These are phyloP conservation scores for Amyelois transitella DNA, from an alignment of 1,140 invertebrate genomes.

Conservation along the genomic window DNA sequence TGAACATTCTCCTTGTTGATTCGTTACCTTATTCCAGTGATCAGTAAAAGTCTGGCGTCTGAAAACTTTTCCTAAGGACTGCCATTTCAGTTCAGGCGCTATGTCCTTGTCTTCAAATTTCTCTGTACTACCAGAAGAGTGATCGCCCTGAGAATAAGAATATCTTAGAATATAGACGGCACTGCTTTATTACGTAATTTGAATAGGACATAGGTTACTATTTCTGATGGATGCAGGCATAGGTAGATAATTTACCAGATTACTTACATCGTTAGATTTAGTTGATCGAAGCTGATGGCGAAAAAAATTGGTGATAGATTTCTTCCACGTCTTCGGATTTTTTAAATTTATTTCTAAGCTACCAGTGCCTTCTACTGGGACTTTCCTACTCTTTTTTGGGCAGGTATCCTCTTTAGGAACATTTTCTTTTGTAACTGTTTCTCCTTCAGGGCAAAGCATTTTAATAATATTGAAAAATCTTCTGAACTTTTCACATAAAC, in stretches of 20 bases:
- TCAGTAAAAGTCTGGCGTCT: constrained; percentile 57
- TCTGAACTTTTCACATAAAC: constrained; percentile 27
- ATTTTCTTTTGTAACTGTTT: constrained; percentile 33
- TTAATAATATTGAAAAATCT: constrained; percentile 22
- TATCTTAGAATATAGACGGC: not conserved
- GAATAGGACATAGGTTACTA: too few relatives aligned
- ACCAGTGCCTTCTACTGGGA: constrained; percentile 36
- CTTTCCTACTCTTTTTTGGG: constrained; percentile 38
- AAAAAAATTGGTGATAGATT: constrained; percentile 61
- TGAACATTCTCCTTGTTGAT: constrained; percentile 46
- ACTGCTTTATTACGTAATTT: too few relatives aligned
- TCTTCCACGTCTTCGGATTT: constrained; percentile 61
- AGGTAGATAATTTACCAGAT: too few relatives aligned
- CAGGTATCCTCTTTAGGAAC: constrained; percentile 36
- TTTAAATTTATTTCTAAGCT: constrained; percentile 50
- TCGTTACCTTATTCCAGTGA: constrained; percentile 43
- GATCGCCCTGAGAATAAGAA: constrained; percentile 46
- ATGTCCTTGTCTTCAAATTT: constrained; percentile 53
- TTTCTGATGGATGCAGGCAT: too few relatives aligned
- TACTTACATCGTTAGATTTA: constrained; percentile 61
- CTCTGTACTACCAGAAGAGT: constrained; percentile 46
- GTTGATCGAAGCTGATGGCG: constrained; percentile 55
- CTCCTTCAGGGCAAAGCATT: constrained; percentile 44
- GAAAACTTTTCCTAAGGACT: constrained; percentile 65
- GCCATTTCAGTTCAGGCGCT: constrained; percentile 61